A percentile compares a stretch with the other conserved stretches of the same genome.
Conservation (phyloP, 2,888 invertebrate species). For the Watsonalla cultraria region DNA sequence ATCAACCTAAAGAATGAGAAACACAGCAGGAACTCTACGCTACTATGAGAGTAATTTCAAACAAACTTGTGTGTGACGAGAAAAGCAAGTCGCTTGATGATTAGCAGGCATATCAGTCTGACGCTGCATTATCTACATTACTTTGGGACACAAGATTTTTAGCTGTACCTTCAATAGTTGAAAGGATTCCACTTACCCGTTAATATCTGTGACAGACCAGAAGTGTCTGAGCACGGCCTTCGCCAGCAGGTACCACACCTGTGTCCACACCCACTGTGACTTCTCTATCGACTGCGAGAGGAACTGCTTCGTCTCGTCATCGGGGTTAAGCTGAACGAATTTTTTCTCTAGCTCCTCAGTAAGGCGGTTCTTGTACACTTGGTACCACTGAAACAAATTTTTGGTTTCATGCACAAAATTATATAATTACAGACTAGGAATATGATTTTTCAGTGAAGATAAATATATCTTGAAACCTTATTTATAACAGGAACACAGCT, state of each 20-base stretch:
- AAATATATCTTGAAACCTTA: too few species aligned
- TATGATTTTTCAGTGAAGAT: too few species aligned
- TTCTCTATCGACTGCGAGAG: slow-evolving; percentile 86
- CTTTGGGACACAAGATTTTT: too few species aligned
- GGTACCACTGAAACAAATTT: slow-evolving; percentile 83
- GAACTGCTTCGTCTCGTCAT: slow-evolving; percentile 86
- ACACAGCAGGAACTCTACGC: too few species aligned
- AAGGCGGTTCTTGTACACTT: slow-evolving; percentile 77
- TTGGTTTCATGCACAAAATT: too few species aligned
- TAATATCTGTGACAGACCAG: slow-evolving; percentile 96
- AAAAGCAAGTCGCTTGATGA: too few species aligned
- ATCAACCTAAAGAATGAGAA: too few species aligned
- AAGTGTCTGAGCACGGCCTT: slow-evolving; percentile 92
- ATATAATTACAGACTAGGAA: too few species aligned
- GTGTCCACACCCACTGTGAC: slow-evolving; percentile 91
- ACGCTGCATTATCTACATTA: too few species aligned
- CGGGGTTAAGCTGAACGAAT: slow-evolving; percentile 83
- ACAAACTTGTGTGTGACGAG: too few species aligned
- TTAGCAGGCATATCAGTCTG: too few species aligned
- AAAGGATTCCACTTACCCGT: slow-evolving; percentile 84
- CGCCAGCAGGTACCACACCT: slow-evolving; percentile 93
- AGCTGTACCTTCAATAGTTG: not conserved
- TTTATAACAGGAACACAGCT: not conserved
- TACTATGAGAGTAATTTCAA: too few species aligned
- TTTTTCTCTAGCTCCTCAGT: slow-evolving; percentile 74